phyloP scores from a whole-genome alignment of 2,888 invertebrate genomes.

The Drosophila borborema region DNA sequence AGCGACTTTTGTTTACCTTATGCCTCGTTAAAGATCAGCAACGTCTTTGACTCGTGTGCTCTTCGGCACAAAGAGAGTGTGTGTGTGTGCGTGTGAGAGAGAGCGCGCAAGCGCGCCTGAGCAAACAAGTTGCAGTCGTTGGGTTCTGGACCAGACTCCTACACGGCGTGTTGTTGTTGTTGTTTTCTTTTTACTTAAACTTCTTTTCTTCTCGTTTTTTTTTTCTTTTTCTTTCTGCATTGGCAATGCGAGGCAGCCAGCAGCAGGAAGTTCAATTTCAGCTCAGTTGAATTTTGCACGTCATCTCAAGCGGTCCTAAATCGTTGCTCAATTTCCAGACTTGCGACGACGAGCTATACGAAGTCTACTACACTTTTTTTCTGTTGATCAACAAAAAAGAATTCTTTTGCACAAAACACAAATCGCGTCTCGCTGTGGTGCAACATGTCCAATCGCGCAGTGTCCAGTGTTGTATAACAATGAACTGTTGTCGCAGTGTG shows the following conservation, averaged over 20 bases:
- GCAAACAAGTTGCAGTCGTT: constrained; percentile 71
- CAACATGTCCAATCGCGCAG: constrained; percentile 22
- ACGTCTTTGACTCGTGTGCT: constrained; percentile 39
- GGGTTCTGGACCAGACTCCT: constrained; percentile 53
- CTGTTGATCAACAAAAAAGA: background rate
- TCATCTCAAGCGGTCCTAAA: constrained; percentile 76
- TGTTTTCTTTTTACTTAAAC: constrained; percentile 14
- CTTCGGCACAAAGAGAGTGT: constrained; percentile 15
- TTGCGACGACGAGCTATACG: constrained; percentile 36
- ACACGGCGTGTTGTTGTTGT: constrained; percentile 33
- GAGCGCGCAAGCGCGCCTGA: constrained; percentile 21
- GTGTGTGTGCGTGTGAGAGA: background rate
- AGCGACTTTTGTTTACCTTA: constrained; percentile 75
- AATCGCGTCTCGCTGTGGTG: constrained; percentile 40
- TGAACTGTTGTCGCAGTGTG: constrained; percentile 64
- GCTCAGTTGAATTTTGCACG: constrained; percentile 81
- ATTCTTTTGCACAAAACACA: background rate
- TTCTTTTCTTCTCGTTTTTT: constrained; percentile 12
- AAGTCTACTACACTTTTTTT: constrained; percentile 31
- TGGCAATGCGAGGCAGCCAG: constrained; percentile 43
- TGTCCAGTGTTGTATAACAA: constrained; percentile 36
- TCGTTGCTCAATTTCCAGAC: constrained; percentile 43
- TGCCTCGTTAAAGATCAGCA: constrained; percentile 69
- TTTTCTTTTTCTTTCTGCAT: constrained; percentile 38
- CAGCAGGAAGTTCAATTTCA: constrained; percentile 81